Evolutionary conservation across 2,113 vertebrate species (phyloP), one percentile per base, ranked within the genome.

Genomic region (Xiphophorus hellerii): DNA sequence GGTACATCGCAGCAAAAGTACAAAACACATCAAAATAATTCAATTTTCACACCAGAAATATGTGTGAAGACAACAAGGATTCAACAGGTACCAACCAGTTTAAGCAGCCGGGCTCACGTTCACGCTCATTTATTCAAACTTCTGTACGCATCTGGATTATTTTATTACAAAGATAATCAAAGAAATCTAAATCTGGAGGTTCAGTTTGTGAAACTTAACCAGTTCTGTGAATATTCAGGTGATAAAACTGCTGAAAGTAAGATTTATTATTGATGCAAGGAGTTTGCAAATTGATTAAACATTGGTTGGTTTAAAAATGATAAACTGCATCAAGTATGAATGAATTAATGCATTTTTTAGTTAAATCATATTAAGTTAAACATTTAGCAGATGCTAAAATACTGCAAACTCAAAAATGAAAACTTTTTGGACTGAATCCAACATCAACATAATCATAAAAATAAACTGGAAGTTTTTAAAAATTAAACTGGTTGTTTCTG

Each of bases 1-100:
- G 87, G 87, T 88, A 91, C 69, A 74, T 83, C 35, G 84, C 74
- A 54, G 84, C 82, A 93, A 91, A 89, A 86, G 84, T 79, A 90
- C 83, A 92, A 88, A 82, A 89, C 86, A 83, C 79, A 82, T 73
- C 33, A 39, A 77, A 69, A 80, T 71, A 86, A 77, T 22, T n/a
- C 39, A 9, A n/a, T 10, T 25, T 33, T 1, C 31, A 35, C 20
- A 25, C 31, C 11, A 22, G 28, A 3, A 6, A 84, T 90, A 60
- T 84, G 51, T 58, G 22, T 58, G 25, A 58, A 92, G 81, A 92
- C 89, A 84, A 85, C 79, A 91, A 86, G 70, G 92, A 81, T 77
- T 90, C 83, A 85, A 81, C 85, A 93, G 91, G 29, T 93, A 58
- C 92, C 87, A 93, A 91, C 92, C 89, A 90, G 90, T 90, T 89